Conservation (phyloP, 2,797 vertebrate genomes). For the Leuciscus waleckii region DNA sequence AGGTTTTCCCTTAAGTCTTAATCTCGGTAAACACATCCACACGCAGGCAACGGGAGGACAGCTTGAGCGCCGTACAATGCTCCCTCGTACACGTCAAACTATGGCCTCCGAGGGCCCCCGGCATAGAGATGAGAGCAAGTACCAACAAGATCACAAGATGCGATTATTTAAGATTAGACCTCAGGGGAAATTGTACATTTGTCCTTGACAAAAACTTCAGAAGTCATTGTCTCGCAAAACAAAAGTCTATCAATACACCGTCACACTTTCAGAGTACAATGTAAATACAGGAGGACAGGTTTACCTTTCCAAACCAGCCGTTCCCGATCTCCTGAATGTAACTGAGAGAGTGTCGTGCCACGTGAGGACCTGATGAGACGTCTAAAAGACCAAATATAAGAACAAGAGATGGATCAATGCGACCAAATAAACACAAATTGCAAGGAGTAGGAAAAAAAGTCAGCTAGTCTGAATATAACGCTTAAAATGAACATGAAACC, state of each 20-base stretch:
- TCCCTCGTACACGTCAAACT: slow-evolving; percentile 29
- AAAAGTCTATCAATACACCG: not conserved
- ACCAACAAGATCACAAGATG: slow-evolving; percentile 26
- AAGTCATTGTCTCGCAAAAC: not conserved
- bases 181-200: slow-evolving; percentile 4
- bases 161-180: slow-evolving; percentile 34
- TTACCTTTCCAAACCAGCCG: slow-evolving; percentile 98
- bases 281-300: slow-evolving; percentile 46
- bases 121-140: slow-evolving; percentile 13
- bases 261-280: not conserved
- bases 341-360: slow-evolving; percentile 92
- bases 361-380: slow-evolving; percentile 83
- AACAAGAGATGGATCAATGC: not conserved
- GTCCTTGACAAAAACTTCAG: slow-evolving; percentile 10
- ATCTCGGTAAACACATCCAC: slow-evolving; percentile 47
- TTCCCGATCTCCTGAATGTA: slow-evolving; percentile 98
- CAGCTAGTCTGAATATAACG: not conserved
- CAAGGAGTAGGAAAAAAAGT: not conserved
- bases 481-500: not conserved
- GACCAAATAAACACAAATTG: not conserved
- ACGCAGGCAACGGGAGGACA: slow-evolving; percentile 3
- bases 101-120: not conserved
- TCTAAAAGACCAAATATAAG: slow-evolving; percentile 74
- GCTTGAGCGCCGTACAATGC: slow-evolving; percentile 17
- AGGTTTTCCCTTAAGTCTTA: slow-evolving; percentile 37